These are phyloP conservation scores for Tursiops truncatus DNA, from an alignment of 2,113 vertebrate genomes.

Conservation along the genomic window DNA sequence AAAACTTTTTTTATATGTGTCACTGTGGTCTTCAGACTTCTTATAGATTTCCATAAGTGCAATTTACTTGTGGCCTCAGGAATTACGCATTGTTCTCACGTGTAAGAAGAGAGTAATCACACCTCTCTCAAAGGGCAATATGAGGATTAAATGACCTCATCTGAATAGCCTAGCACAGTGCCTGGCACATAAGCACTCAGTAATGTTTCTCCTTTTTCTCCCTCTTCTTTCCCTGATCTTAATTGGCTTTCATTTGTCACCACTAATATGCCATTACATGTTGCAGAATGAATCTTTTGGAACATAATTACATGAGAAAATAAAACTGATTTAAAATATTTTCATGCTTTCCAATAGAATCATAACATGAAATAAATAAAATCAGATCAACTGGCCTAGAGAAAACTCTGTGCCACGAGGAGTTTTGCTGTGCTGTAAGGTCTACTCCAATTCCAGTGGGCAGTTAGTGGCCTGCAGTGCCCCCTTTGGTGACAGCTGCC, in stretches of 20 bases:
- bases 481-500: constrained; percentile 8
- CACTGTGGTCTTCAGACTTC: background rate
- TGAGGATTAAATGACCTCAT: background rate
- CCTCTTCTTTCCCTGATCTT: background rate
- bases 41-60: background rate
- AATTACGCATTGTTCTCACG: background rate
- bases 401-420: background rate
- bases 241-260: constrained; percentile 17
- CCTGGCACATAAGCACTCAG: background rate
- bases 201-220: background rate
- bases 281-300: background rate
- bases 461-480: background rate
- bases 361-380: background rate
- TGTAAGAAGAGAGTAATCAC: background rate
- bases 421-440: background rate
- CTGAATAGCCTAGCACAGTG: background rate
- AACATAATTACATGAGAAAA: constrained; percentile 20
- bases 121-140: background rate
- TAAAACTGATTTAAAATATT: background rate
- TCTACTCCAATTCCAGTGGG: background rate
- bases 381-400: background rate
- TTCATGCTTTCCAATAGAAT: background rate
- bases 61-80: background rate
- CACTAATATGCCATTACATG: background rate
- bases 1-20: background rate